These are phyloP conservation scores for Tiphia femorata DNA, from an alignment of 2,888 invertebrate genomes.

Conservation along the genomic window DNA sequence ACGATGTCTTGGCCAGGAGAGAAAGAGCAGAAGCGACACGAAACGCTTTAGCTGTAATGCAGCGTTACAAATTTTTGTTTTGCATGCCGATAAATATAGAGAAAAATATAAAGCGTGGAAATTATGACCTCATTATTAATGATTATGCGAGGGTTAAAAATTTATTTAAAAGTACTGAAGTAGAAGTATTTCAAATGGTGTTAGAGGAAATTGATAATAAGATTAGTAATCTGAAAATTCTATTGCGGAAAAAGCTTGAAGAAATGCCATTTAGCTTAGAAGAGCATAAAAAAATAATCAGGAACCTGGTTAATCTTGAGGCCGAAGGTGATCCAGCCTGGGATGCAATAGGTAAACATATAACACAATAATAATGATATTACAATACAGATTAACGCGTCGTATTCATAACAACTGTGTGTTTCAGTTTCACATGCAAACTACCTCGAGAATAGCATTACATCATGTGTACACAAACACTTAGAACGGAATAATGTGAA, in stretches of 20 bases:
- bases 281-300: conserved; percentile 94
- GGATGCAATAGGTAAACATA: conserved; percentile 81
- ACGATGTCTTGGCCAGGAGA: conserved; percentile 90
- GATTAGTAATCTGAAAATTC: conserved; percentile 84
- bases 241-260: conserved; percentile 85
- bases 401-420: conserved; percentile 10
- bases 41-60: conserved; percentile 92
- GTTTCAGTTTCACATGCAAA: conserved; percentile 61
- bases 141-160: conserved; percentile 97
- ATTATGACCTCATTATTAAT: conserved; percentile 97
- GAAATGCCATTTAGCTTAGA: conserved; percentile 94
- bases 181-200: conserved; percentile 89
- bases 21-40: conserved; percentile 97
- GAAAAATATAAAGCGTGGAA: conserved; percentile 91
- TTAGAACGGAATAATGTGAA: conserved; percentile 47
- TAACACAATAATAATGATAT: background rate
- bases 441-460: conserved; percentile 62
- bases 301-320: conserved; percentile 83
- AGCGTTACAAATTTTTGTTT: conserved; percentile 95
- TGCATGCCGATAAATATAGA: conserved; percentile 96
- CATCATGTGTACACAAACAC: conserved; percentile 56
- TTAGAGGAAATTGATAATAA: conserved; percentile 92
- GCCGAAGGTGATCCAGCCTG: conserved; percentile 93
- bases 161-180: conserved; percentile 93
- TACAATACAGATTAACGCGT: background rate